Percentiles rank a stretch among this genome's conserved stretches.
phyloP scores from a whole-genome alignment of 2,797 vertebrate genomes.

The Hyperoplus lanceolatus region DNA sequence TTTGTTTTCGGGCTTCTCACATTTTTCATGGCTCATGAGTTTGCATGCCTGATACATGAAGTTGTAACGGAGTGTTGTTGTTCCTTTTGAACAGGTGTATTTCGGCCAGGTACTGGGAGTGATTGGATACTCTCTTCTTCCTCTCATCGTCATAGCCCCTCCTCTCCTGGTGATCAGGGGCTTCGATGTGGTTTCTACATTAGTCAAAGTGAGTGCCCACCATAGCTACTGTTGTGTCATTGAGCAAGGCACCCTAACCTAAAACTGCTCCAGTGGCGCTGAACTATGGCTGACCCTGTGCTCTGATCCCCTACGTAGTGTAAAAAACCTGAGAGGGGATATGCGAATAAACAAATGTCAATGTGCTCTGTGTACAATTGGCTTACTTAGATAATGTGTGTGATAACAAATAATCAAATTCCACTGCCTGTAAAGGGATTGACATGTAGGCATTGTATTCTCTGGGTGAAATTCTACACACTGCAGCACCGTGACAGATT shows the following conservation, averaged over 20 bases:
- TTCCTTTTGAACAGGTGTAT: constrained; percentile 88
- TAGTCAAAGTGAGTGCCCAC: constrained; percentile 92
- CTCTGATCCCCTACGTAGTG: too few relatives aligned
- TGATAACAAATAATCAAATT: background rate
- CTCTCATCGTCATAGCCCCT: constrained; percentile 97
- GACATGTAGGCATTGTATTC: background rate
- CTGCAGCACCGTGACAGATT: background rate
- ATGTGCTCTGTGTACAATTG: too few relatives aligned
- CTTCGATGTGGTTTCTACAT: constrained; percentile 93
- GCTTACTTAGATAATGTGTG: background rate
- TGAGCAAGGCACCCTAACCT: too few relatives aligned
- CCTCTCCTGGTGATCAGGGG: constrained; percentile 93
- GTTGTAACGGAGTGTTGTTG: background rate
- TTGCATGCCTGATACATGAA: too few relatives aligned
- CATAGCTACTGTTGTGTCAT: too few relatives aligned
- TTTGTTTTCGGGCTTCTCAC: too few relatives aligned
- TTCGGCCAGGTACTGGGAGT: constrained; percentile 98
- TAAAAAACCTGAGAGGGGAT: too few relatives aligned
- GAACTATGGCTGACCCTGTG: too few relatives aligned
- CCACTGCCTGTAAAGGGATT: background rate
- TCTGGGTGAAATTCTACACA: background rate
- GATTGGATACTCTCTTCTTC: constrained; percentile 98
- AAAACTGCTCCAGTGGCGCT: too few relatives aligned
- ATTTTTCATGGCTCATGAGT: too few relatives aligned
- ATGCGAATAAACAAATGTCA: too few relatives aligned